Evolutionary conservation across 2,888 invertebrate species (phyloP), one percentile per base, ranked within the genome.

Genomic region (Malacosoma neustria): DNA sequence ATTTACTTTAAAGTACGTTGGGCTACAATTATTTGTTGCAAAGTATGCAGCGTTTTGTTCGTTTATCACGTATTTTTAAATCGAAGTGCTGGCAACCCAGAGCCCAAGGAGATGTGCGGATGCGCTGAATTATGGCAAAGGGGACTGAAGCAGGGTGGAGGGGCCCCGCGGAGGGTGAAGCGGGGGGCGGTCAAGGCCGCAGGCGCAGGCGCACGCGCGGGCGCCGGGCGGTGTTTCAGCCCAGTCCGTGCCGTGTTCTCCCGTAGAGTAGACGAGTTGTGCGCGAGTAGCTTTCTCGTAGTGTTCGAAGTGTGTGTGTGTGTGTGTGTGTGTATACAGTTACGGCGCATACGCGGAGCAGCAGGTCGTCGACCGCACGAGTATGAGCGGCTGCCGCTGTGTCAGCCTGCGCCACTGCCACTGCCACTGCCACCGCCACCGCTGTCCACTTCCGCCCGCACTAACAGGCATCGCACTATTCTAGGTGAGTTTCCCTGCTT

Each of bases 311-410:
- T 13, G 11, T 33, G 42, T 29, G 62, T 60, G 61, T 46, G 45
- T 57, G 65, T 61, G 64, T 54, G 61, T 59, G 59, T 55, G 9
- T 22, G 9, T 59, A 56, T 58, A 68, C 72, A 71, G 76, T 75
- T 67, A 66, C 46, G 42, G 41, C 51, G 55, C 47, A 43, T 37
- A 52, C 49, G 46, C 44, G 57, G 49, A 48, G 49, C 47, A 42
- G 45, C 60, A 59, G 80, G 77, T 77, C 79, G 73, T 57, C 75
- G 77, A 80, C 80, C 80, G 77, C 70, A 66, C 72, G 72, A 72
- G 64, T 65, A 77, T 80, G 77, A 71, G 61, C 67, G 61, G 67
- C 62, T 69, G 67, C 62, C 58, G 22, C 22, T 22, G 22, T 9
- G 6, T 22, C 6, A 5, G 5, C 6, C 5, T 7, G 5, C 22